Percentiles rank a stretch among this genome's conserved stretches.
Conservation (phyloP, 2,888 invertebrate genomes). For the Xiphydria camelus region DNA sequence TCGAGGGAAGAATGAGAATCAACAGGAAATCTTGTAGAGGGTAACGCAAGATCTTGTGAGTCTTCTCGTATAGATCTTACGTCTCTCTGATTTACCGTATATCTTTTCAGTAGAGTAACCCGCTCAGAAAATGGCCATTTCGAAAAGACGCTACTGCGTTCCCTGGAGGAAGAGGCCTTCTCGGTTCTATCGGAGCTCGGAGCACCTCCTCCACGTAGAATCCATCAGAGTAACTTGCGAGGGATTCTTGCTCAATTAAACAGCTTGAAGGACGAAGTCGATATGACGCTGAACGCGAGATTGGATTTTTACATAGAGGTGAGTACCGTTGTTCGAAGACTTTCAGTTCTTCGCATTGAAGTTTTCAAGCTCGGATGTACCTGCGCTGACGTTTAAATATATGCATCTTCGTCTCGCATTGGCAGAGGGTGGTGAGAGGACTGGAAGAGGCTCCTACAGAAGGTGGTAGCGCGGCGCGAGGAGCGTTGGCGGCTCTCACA, state of each 20-base stretch:
- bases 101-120: constrained; percentile 36
- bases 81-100: no score
- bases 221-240: constrained; percentile 39
- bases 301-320: constrained; percentile 54
- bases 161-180: constrained; percentile 47
- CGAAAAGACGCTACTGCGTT: constrained; percentile 43
- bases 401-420: no score
- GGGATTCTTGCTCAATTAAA: constrained; percentile 38
- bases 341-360: background rate
- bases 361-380: no score
- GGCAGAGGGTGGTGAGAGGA: constrained; percentile 67
- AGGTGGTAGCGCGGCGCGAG: constrained; percentile 62
- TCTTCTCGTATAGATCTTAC: no score
- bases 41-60: no score
- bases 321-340: constrained; percentile 6
- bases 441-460: constrained; percentile 68
- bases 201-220: constrained; percentile 45
- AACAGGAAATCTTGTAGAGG: no score
- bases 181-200: constrained; percentile 44
- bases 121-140: constrained; percentile 32
- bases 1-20: background rate
- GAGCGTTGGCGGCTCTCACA: constrained; percentile 66
- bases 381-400: no score
- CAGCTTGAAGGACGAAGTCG: constrained; percentile 38
- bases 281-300: constrained; percentile 40